Conservation (phyloP, 2,113 vertebrate species). For the Galeopterus variegatus region DNA sequence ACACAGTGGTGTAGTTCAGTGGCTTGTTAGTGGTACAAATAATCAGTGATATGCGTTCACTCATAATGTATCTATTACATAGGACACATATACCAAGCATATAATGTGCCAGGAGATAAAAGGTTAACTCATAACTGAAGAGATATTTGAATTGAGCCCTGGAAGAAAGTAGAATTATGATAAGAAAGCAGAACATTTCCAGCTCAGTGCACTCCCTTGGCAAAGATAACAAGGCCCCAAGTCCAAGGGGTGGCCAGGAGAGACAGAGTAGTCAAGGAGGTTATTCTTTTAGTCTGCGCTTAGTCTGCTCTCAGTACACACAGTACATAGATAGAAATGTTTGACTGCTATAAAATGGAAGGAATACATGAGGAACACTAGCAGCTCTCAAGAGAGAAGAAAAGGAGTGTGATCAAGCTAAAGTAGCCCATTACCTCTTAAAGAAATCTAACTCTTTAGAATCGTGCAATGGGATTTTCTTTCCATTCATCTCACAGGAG, state of each 20-base stretch:
- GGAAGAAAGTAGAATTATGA: not conserved
- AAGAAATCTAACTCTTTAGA: conserved; percentile 9
- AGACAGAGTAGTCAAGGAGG: not conserved
- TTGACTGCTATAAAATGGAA: not conserved
- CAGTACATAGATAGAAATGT: not conserved
- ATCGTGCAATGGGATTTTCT: not conserved
- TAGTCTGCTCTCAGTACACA: not conserved
- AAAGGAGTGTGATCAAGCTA: not conserved
- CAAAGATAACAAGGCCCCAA: not conserved
- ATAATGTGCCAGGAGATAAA: not conserved
- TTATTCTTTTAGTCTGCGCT: not conserved
- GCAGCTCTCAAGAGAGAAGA: not conserved
- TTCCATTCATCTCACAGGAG: conserved; percentile 4
- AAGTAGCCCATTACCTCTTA: not conserved
- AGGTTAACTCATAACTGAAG: not conserved
- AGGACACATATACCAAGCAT: not conserved
- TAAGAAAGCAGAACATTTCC: not conserved
- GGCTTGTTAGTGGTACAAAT: not conserved
- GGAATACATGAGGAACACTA: not conserved
- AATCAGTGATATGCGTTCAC: not conserved
- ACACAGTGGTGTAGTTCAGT: not conserved
- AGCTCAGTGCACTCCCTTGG: not conserved
- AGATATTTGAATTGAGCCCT: not conserved
- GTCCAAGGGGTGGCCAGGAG: not conserved
- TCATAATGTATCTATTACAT: not conserved